Percentiles rank a stretch among this genome's conserved stretches.
These are phyloP conservation scores for Strigamia crassipes DNA, from an alignment of 2,888 invertebrate genomes.

Conservation along the genomic window DNA sequence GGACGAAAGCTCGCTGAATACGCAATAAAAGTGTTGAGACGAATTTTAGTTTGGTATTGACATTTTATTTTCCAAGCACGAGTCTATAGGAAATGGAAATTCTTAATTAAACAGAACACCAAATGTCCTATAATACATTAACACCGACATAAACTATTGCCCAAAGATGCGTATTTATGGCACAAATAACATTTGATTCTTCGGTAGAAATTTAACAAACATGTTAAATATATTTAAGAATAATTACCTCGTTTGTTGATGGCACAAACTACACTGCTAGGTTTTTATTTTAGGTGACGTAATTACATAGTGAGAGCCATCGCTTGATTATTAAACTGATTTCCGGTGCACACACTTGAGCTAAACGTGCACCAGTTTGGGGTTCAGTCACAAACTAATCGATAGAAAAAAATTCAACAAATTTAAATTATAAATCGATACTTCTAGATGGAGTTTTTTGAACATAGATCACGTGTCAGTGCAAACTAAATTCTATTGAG, in stretches of 20 bases:
- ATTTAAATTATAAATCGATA: too few species aligned
- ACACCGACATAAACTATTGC: constrained; percentile 40
- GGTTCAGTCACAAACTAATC: constrained; percentile 1
- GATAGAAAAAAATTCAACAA: too few species aligned
- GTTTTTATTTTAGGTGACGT: constrained; percentile 3
- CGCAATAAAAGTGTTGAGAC: background rate
- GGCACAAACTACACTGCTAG: constrained; percentile 36
- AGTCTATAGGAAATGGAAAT: constrained; percentile 37
- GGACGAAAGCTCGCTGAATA: background rate
- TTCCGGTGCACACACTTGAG: constrained; percentile 14
- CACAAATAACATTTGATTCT: constrained; percentile 40
- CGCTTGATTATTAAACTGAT: constrained; percentile 31
- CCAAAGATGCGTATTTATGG: constrained; percentile 42
- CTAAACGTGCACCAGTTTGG: constrained; percentile 18
- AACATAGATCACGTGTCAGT: background rate
- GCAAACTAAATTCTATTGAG: background rate
- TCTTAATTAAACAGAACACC: constrained; percentile 37
- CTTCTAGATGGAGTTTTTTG: background rate
- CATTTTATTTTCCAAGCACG: constrained; percentile 35
- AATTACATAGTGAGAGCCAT: constrained; percentile 38
- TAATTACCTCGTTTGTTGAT: constrained; percentile 28
- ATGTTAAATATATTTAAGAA: constrained; percentile 5
- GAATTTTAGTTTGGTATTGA: background rate
- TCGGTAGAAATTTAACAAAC: constrained; percentile 39
- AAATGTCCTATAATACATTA: constrained; percentile 27